Conservation (phyloP, 2,888 invertebrate species). For the Apodemia duryi region DNA sequence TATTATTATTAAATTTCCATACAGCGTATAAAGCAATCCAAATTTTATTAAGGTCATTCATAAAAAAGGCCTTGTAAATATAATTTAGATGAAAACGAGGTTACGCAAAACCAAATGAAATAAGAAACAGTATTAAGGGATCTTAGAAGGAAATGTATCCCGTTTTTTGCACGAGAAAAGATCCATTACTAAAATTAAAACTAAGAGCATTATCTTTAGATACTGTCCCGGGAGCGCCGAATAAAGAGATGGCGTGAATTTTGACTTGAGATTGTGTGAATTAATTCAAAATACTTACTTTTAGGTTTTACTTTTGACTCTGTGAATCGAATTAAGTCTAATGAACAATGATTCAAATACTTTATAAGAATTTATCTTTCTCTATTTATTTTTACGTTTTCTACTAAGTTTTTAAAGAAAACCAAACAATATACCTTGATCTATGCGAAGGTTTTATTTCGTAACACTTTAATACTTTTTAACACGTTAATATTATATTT, state of each 20-base stretch:
- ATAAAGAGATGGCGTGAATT: conserved; percentile 9
- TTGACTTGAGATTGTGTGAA: conserved; percentile 1
- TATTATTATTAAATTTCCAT: no score
- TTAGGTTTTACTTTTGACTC: no score
- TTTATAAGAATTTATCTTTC: no score
- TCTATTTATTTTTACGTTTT: no score
- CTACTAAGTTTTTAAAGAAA: no score
- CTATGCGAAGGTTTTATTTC: no score
- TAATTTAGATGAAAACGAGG: conserved; percentile 10
- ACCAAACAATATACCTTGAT: no score
- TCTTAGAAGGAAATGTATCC: conserved; percentile 9
- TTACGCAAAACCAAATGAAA: conserved; percentile 12
- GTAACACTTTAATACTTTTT: no score
- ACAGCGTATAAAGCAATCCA: not conserved
- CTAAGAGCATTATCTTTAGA: conserved; percentile 13
- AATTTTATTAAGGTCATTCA: conserved; percentile 11
- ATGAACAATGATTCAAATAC: no score
- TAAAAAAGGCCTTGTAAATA: conserved; percentile 11
- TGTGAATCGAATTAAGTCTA: no score
- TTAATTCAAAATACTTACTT: conserved; percentile 1
- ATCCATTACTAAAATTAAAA: conserved; percentile 14
- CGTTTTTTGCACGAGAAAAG: conserved; percentile 12
- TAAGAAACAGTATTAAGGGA: conserved; percentile 13
- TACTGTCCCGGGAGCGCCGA: not conserved
- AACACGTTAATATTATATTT: no score